Conservation (phyloP, 2,888 invertebrate species). For the Parascotia fuliginaria region DNA sequence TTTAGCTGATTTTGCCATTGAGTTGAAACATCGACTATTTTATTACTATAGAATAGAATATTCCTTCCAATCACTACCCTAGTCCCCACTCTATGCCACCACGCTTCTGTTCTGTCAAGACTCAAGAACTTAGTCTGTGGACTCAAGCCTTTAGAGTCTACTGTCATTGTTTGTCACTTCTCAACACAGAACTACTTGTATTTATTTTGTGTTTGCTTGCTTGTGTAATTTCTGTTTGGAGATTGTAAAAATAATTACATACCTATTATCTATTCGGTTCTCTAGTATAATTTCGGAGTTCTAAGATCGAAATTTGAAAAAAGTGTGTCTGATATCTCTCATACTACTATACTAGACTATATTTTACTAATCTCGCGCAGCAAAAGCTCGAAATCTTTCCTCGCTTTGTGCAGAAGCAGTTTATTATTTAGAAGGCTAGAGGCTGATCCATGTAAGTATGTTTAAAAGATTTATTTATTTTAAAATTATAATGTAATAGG, state of each 20-base stretch:
- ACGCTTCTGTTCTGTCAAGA: not conserved
- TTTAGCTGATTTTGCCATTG: too few relatives aligned
- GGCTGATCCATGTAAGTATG: slow-evolving; percentile 7
- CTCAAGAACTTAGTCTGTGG: too few relatives aligned
- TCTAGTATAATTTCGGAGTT: not conserved
- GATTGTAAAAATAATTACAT: not conserved
- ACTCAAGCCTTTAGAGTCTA: not conserved
- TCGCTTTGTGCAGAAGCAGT: not conserved
- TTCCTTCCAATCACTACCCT: too few relatives aligned
- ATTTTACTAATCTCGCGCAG: not conserved
- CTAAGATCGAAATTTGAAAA: not conserved
- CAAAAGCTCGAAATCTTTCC: not conserved
- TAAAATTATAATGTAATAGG: not conserved
- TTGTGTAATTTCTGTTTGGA: not conserved
- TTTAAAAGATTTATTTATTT: not conserved
- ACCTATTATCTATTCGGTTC: not conserved
- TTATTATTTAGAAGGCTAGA: not conserved
- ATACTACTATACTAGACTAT: too few relatives aligned
- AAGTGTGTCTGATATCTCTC: not conserved
- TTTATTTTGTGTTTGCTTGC: slow-evolving; percentile 15
- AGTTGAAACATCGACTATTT: too few relatives aligned
- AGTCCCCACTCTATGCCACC: too few relatives aligned
- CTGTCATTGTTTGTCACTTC: slow-evolving; percentile 3
- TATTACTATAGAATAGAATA: too few relatives aligned
- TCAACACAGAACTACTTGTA: not conserved